These are phyloP conservation scores for Etia nguti DNA, from an alignment of 2,113 vertebrate species.

Conservation along the genomic window DNA sequence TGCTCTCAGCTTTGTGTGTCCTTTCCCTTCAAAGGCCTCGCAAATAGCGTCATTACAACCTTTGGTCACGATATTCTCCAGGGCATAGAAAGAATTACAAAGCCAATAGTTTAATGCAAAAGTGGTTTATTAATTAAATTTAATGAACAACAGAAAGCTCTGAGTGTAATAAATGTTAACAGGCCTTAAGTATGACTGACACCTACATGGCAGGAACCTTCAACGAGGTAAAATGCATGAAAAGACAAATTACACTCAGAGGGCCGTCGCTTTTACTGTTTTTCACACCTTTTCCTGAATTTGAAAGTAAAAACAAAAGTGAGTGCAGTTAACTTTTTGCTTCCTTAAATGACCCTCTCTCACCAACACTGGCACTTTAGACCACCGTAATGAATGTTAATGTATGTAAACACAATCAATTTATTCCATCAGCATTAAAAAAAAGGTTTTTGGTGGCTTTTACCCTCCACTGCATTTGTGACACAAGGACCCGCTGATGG, in stretches of 20 bases:
- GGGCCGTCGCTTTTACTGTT: not conserved
- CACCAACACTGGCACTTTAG: not conserved
- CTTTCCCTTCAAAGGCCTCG: not conserved
- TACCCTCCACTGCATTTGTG: constrained; percentile 8
- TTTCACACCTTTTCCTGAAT: not conserved
- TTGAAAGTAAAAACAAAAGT: not conserved
- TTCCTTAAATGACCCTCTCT: not conserved
- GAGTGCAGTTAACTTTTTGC: not conserved
- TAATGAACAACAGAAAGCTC: not conserved
- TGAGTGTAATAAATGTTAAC: not conserved
- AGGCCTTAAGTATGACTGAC: not conserved
- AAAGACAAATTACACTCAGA: not conserved
- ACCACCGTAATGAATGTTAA: constrained; percentile 19
- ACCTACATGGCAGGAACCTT: not conserved
- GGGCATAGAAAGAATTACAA: not conserved
- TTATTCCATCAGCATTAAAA: constrained; percentile 9
- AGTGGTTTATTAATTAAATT: not conserved
- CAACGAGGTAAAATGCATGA: not conserved
- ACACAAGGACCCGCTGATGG: constrained; percentile 8
- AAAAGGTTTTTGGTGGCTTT: constrained; percentile 1
- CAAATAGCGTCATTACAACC: not conserved
- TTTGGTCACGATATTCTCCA: not conserved
- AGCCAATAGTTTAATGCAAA: not conserved
- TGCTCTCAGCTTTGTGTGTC: not conserved
- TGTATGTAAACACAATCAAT: constrained; percentile 43